Base-by-base conservation (phyloP, 2,888 invertebrate species). In the Dicycla oo region DNA sequence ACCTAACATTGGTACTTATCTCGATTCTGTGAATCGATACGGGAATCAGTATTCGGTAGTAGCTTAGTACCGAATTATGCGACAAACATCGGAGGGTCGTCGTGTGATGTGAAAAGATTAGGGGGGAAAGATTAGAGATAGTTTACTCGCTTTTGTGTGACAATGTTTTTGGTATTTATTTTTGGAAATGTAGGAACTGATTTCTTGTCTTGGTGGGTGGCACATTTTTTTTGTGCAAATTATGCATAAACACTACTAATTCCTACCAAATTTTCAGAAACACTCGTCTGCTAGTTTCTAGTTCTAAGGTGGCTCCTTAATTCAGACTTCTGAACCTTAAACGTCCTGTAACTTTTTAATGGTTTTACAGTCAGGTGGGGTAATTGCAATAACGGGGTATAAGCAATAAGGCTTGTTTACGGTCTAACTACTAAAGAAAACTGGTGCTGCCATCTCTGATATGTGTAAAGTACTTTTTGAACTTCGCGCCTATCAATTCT, bases 41-140 rank as follows among this genome's bases (percentile, higher is more conserved):
- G 53, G 13, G 58, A 70, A 63, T 81, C 61, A 71, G 61, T 69
- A 76, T 20, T 76, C 71, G 77, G 47, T n/a, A 76, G 61, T 75
- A 67, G 81, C 83, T 86, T 78, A 84, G 73, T 83, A 77, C 76
- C 70, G 68, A 86, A 85, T 86, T 86, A 86, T 86, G 77, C 84
- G 85, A 76, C 70, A 70, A 76, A 75, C 71, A 75, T 64, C 70
- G 56, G 49, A 61, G 76, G 81, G 65, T 80, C 73, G 76, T 57
- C 56, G n/a, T 49, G 57, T 57, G 61, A 78, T 66, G 53, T 18
- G 65, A 54, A 69, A 62, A 69, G 81, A 66, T 78, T 80, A 65
- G 47, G 18, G 38, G 40, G 4, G 2, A 45, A 18, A 65, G 23
- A 75, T 75, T 65, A 53, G 10, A 56, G 53, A 43, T 34, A 65